phyloP scores from a whole-genome alignment of 2,113 vertebrate genomes.

The Cercopithecus mona region DNA sequence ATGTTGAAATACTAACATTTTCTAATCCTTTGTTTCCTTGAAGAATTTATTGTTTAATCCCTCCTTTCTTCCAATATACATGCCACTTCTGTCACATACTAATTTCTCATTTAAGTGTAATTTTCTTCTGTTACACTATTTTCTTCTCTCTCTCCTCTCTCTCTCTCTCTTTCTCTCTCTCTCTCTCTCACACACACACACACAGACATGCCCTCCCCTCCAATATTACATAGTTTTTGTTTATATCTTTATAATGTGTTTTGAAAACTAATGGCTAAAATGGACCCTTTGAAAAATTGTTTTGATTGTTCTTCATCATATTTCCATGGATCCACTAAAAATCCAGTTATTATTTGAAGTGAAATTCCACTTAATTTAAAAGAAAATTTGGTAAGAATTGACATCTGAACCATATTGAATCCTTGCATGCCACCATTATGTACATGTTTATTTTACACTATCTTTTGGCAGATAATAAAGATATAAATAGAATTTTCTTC shows the following conservation, averaged over 20 bases:
- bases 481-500: not conserved
- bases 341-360: not conserved
- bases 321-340: not conserved
- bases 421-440: not conserved
- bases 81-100: not conserved
- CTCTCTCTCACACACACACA: not conserved
- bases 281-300: not conserved
- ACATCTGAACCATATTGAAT: not conserved
- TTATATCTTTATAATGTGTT: not conserved
- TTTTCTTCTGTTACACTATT: not conserved
- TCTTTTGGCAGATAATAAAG: not conserved
- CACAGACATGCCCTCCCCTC: not conserved
- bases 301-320: not conserved
- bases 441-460: not conserved
- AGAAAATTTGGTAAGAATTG: not conserved
- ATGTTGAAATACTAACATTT: not conserved
- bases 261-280: not conserved
- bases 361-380: not conserved
- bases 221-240: not conserved
- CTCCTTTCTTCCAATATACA: not conserved
- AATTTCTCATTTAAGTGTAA: not conserved
- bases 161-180: not conserved
- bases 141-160: not conserved
- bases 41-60: not conserved
- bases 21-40: not conserved